Base-by-base conservation (phyloP, 2,888 invertebrate genomes). In the Dynastes hyllus region DNA sequence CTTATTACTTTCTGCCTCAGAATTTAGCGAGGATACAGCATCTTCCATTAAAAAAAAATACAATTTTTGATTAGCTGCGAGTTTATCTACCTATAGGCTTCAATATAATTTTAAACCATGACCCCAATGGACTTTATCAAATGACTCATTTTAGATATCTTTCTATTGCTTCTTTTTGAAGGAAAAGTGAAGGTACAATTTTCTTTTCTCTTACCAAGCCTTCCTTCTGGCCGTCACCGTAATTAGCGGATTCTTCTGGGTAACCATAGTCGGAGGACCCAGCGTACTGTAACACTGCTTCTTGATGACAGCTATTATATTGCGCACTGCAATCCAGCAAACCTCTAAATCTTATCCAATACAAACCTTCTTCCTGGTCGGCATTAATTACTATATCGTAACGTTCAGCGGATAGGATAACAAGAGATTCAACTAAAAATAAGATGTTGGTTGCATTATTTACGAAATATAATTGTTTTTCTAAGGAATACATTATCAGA, bases 361-460 rank as follows among this genome's bases (percentile, higher is more conserved):
- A 96, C 2, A 81, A 29, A n/a, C 75, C 80, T 16, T 76, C 69
- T 4, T 53, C 90, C 81, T 94, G 94, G 86, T 94, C 92, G 6
- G 96, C 94, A 75, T 93, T 91, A n/a, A 97, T 83, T 0, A 97
- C 90, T 83, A 97, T 95, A 87, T 97, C 97, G 87, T 94, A 97
- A 58, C 97, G 91, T 88, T 97, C 97, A 0, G 97, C 97, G 0
- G 97, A 96, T 86, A 96, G 97, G 5, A 94, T 94, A 2, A 97
- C 95, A 73, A 94, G 86, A 0, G 93, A 92, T 51, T 91, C 91
- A 61, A 92, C 94, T 91, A 81, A 51, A 79, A 70, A 32, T 13
- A 65, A 45, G 8, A 13, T 22, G 45, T 45, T 45, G 8, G 9
- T 45, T 45, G 8, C 8, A 11, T 45, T 45, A 45, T 45, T 45